Conservation (phyloP, 2,888 invertebrate genomes). For the Himalopsyche tibetana region DNA sequence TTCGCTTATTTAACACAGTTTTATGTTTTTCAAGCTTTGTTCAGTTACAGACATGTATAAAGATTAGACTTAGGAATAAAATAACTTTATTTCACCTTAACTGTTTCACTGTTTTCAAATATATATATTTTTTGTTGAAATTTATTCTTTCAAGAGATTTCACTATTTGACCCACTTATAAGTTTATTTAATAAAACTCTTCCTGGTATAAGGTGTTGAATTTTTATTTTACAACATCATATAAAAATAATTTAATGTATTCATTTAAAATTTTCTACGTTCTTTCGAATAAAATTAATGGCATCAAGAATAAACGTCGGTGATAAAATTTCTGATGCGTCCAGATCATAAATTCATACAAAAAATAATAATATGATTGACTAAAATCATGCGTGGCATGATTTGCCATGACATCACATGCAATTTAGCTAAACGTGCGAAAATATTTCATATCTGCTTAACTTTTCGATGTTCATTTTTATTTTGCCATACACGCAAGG, state of each 20-base stretch:
- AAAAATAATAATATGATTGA: slow-evolving; percentile 26
- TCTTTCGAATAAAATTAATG: background rate
- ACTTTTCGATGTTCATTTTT: background rate
- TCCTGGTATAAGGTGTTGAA: background rate
- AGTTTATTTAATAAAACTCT: no score
- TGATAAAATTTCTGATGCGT: slow-evolving; percentile 5
- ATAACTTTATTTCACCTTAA: no score
- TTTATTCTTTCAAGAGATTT: no score
- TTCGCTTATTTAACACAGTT: no score
- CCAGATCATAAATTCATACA: slow-evolving; percentile 3
- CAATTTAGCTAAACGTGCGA: slow-evolving; percentile 13
- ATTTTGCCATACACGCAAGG: background rate
- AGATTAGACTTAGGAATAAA: no score
- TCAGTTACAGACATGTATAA: no score
- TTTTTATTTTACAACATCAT: background rate
- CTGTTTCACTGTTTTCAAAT: no score
- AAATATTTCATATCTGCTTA: slow-evolving; percentile 12
- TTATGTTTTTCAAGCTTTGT: no score
- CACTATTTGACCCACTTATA: no score
- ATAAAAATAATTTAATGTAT: background rate
- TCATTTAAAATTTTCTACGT: background rate
- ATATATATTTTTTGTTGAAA: no score
- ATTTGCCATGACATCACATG: background rate
- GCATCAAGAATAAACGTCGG: background rate
- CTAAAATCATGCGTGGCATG: slow-evolving; percentile 20